Percentiles rank a stretch among this genome's conserved stretches.
phyloP scores from a whole-genome alignment of 2,888 invertebrate genomes.

The Anarsia innoxiella region DNA sequence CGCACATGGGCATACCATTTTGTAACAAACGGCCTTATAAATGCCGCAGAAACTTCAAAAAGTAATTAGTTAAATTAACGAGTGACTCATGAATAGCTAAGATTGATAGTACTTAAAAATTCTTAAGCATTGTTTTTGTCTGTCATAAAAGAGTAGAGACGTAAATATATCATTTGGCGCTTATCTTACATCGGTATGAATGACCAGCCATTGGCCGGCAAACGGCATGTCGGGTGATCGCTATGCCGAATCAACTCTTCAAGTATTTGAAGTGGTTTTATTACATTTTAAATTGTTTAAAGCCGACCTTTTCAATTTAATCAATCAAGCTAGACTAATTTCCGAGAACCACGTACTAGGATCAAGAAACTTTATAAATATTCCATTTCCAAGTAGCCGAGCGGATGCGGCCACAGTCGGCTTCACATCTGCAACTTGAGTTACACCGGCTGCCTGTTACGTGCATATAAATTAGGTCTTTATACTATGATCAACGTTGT shows the following conservation, averaged over 20 bases:
- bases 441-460: constrained; percentile 66
- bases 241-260: constrained; percentile 14
- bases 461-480: constrained; percentile 61
- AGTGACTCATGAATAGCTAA: constrained; percentile 4
- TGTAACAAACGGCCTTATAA: constrained; percentile 17
- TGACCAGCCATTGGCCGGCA: constrained; percentile 31
- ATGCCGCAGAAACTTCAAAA: constrained; percentile 15
- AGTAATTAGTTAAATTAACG: constrained; percentile 7
- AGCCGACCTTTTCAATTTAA: constrained; percentile 38
- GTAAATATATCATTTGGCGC: constrained; percentile 32
- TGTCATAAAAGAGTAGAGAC: constrained; percentile 31
- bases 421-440: constrained; percentile 71
- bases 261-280: constrained; percentile 13
- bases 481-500: constrained; percentile 39
- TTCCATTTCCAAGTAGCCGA: constrained; percentile 62
- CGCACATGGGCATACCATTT: constrained; percentile 28
- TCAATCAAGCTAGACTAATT: constrained; percentile 52
- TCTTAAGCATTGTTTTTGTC: constrained; percentile 26
- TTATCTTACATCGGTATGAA: constrained; percentile 36
- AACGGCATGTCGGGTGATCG: constrained; percentile 31
- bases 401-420: constrained; percentile 66
- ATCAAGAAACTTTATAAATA: constrained; percentile 65
- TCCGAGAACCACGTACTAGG: constrained; percentile 46
- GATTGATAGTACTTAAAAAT: constrained; percentile 9
- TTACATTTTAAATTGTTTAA: too few relatives aligned